Conservation (phyloP, 1,140 invertebrate genomes). For the Periplaneta americana region DNA sequence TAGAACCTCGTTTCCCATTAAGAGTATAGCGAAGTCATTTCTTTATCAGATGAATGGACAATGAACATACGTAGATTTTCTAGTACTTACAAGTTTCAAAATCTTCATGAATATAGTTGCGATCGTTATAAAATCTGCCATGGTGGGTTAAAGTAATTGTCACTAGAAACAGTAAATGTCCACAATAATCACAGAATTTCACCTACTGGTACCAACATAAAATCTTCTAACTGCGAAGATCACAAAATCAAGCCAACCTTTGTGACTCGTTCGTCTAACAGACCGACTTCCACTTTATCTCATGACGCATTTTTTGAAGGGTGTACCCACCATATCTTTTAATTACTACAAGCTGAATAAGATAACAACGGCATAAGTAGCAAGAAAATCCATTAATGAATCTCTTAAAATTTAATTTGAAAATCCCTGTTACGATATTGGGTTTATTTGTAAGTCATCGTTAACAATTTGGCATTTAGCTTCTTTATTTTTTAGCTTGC, state of each 20-base stretch:
- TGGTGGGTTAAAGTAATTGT: not conserved
- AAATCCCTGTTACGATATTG: not conserved
- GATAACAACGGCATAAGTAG: not conserved
- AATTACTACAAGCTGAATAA: not conserved
- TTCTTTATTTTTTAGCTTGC: not conserved
- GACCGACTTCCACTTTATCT: not conserved
- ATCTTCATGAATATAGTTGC: conserved; percentile 10
- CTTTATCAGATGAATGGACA: no score
- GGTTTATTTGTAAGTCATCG: not conserved
- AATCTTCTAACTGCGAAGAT: no score
- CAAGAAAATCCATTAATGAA: not conserved
- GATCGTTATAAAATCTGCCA: not conserved
- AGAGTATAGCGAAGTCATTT: no score
- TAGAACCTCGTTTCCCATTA: no score
- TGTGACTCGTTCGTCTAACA: not conserved
- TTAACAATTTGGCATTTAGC: not conserved
- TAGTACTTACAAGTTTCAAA: conserved; percentile 13
- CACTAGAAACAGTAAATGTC: not conserved
- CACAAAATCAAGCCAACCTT: not conserved
- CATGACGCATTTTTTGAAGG: not conserved
- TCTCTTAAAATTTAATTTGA: not conserved
- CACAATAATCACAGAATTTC: not conserved
- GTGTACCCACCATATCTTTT: not conserved
- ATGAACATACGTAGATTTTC: not conserved
- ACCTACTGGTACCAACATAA: not conserved